These are phyloP conservation scores for Pantherophis guttatus DNA, from an alignment of 2,113 vertebrate genomes.

Conservation along the genomic window DNA sequence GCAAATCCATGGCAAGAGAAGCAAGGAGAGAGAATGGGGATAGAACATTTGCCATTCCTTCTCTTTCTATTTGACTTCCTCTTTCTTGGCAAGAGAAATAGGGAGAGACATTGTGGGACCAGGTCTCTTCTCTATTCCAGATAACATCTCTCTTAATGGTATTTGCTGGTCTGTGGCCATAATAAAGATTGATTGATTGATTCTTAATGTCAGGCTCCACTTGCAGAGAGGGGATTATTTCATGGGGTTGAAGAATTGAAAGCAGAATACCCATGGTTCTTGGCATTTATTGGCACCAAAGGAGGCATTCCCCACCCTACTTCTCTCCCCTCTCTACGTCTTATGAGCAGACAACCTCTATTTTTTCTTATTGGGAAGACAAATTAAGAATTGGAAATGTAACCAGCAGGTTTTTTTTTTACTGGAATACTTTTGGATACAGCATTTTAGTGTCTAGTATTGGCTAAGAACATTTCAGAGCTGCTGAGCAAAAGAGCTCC, in stretches of 20 bases:
- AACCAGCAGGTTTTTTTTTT: neutral
- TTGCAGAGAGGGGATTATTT: neutral
- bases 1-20: neutral
- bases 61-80: neutral
- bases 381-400: neutral
- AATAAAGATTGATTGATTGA: too few relatives aligned
- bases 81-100: neutral
- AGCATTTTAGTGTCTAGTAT: neutral
- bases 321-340: neutral
- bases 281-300: neutral
- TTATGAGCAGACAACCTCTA: neutral
- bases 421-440: neutral
- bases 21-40: too few relatives aligned
- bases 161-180: neutral
- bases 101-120: neutral
- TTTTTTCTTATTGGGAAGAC: neutral
- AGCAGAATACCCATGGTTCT: neutral
- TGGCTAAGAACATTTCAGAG: neutral
- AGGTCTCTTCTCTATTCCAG: neutral
- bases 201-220: too few relatives aligned
- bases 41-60: neutral
- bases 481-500: neutral
- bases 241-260: neutral
- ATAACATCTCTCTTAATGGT: neutral
- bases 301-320: neutral